phyloP scores from a whole-genome alignment of 2,113 vertebrate species.

The Lipophrys pholis region DNA sequence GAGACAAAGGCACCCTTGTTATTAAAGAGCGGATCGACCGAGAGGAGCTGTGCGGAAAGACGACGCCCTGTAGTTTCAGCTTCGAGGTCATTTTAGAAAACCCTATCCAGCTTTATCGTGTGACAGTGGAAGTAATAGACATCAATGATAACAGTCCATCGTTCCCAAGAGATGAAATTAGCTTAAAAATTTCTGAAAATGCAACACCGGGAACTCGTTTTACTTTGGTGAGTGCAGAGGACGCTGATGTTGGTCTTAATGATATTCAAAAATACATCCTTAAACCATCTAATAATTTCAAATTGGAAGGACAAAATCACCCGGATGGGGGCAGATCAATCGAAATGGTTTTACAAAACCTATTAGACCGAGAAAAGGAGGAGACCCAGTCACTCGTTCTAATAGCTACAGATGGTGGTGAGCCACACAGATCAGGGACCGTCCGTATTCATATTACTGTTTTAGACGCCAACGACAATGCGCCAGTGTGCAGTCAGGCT shows the following conservation, averaged over 20 bases:
- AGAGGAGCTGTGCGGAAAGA: constrained; percentile 84
- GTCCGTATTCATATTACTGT: constrained; percentile 72
- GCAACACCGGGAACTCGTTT: constrained; percentile 53
- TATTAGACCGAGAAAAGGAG: constrained; percentile 75
- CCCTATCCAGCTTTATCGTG: constrained; percentile 77
- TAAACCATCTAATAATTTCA: constrained; percentile 67
- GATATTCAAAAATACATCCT: constrained; percentile 73
- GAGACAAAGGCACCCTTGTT: constrained; percentile 75
- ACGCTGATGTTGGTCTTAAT: constrained; percentile 77
- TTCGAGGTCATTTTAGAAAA: constrained; percentile 85
- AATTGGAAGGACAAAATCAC: constrained; percentile 64
- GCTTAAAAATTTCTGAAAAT: constrained; percentile 67
- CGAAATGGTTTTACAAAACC: constrained; percentile 76
- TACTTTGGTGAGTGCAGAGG: constrained; percentile 61
- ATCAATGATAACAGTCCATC: constrained; percentile 79
- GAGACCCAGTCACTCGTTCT: constrained; percentile 67
- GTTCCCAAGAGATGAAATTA: constrained; percentile 66
- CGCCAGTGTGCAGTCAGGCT: constrained; percentile 70
- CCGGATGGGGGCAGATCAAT: constrained; percentile 50
- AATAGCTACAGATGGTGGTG: constrained; percentile 78
- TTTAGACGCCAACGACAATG: constrained; percentile 80
- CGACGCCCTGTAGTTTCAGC: constrained; percentile 82
- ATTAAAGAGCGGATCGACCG: constrained; percentile 86
- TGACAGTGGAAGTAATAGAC: constrained; percentile 77
- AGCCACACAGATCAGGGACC: constrained; percentile 76